These are phyloP conservation scores for Neolamprologus brichardi DNA, from an alignment of 2,113 vertebrate species.

Conservation along the genomic window DNA sequence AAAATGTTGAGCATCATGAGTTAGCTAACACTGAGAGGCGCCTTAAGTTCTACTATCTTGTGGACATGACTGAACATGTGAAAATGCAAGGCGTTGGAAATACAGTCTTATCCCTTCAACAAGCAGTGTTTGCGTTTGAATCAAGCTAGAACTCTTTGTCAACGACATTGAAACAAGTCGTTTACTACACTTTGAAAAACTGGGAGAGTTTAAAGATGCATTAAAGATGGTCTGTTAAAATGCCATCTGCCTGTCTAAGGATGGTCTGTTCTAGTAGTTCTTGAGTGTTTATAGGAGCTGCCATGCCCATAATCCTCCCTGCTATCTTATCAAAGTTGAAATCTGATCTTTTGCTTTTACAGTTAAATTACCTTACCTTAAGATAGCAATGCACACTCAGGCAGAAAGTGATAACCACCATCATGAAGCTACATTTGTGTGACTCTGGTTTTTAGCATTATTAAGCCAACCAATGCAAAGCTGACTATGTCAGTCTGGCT, in stretches of 20 bases:
- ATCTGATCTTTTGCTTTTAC: background rate
- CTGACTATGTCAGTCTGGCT: background rate
- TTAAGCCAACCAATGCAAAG: background rate
- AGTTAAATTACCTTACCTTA: background rate
- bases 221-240: background rate
- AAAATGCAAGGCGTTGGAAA: background rate
- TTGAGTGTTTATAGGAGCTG: background rate
- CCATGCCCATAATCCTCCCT: background rate
- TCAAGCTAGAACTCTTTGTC: background rate
- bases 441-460: background rate
- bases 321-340: background rate
- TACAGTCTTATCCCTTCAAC: background rate
- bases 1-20: background rate
- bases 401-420: background rate
- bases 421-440: background rate
- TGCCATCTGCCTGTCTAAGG: background rate
- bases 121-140: background rate
- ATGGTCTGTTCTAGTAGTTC: background rate
- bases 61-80: background rate
- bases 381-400: background rate
- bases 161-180: accelerated
- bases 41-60: background rate
- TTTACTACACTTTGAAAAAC: background rate
- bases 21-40: background rate
- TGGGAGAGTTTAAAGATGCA: background rate